These are phyloP conservation scores for Drosophila truncata DNA, from an alignment of 1,140 invertebrate species.

Conservation along the genomic window DNA sequence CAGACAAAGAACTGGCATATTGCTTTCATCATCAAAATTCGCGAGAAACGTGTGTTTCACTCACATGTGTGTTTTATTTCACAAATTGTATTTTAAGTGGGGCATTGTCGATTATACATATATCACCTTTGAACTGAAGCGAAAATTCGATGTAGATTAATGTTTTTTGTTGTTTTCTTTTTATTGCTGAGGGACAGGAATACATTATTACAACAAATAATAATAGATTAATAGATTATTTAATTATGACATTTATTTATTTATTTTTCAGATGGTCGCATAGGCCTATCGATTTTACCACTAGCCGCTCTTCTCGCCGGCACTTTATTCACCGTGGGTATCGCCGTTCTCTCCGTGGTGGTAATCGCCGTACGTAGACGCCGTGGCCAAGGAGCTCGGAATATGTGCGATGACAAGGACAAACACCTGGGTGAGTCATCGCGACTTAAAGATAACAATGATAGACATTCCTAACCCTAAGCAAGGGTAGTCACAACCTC, in stretches of 20 bases:
- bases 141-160: background rate
- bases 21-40: conserved; percentile 42
- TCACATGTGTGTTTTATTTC: conserved; percentile 19
- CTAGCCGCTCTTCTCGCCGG: conserved; percentile 88
- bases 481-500: conserved; percentile 1
- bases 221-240: no score
- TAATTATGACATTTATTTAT: no score
- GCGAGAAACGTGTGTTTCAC: conserved; percentile 3
- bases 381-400: conserved; percentile 77
- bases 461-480: conserved; percentile 2
- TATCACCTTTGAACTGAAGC: conserved; percentile 8
- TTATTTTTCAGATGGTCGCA: conserved; percentile 87
- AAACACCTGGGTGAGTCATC: conserved; percentile 86
- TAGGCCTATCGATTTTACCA: conserved; percentile 87
- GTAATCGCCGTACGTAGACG: conserved; percentile 86
- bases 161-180: no score
- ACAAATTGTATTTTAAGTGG: conserved; percentile 32
- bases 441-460: background rate
- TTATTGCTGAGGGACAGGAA: background rate
- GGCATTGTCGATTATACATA: conserved; percentile 3
- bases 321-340: conserved; percentile 88
- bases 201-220: background rate
- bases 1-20: conserved; percentile 30
- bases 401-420: conserved; percentile 86
- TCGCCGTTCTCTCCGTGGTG: conserved; percentile 88